These are phyloP conservation scores for Heliangelus exortis DNA, from an alignment of 2,797 vertebrate genomes.

Conservation along the genomic window DNA sequence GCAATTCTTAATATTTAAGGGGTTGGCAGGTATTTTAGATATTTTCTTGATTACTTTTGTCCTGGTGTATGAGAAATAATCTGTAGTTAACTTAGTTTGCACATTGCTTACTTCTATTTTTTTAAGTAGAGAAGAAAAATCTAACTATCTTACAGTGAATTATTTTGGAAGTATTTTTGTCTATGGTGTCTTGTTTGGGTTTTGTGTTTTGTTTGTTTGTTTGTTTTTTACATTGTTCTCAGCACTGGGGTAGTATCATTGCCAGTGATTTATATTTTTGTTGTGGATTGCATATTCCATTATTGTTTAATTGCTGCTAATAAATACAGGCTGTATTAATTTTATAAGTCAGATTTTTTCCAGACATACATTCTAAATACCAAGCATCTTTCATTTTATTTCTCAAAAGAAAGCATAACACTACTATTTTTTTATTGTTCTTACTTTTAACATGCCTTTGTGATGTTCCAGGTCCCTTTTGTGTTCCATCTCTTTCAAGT, in stretches of 20 bases:
- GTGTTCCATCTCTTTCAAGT: conserved; percentile 74
- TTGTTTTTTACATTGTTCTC: not conserved
- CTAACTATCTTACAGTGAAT: not conserved
- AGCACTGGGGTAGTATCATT: not conserved
- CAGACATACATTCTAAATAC: conserved; percentile 49
- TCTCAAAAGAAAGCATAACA: not conserved
- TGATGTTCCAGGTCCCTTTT: conserved; percentile 81
- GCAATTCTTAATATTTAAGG: not conserved
- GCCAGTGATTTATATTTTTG: not conserved
- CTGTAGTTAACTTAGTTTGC: not conserved
- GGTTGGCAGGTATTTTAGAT: not conserved
- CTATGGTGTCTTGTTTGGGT: too few species aligned
- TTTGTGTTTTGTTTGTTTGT: too few species aligned
- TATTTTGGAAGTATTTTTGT: not conserved
- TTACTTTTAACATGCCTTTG: conserved; percentile 72
- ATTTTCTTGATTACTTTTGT: not conserved
- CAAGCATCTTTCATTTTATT: conserved; percentile 10
- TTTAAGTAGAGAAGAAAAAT: not conserved
- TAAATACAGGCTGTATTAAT: not conserved
- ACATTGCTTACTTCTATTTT: not conserved
- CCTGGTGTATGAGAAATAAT: not conserved
- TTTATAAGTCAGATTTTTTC: not conserved
- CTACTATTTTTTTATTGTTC: not conserved
- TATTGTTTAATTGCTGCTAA: not conserved
- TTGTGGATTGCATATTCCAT: not conserved